Base-by-base conservation (phyloP, 1,140 invertebrate species). In the Galleria mellonella region DNA sequence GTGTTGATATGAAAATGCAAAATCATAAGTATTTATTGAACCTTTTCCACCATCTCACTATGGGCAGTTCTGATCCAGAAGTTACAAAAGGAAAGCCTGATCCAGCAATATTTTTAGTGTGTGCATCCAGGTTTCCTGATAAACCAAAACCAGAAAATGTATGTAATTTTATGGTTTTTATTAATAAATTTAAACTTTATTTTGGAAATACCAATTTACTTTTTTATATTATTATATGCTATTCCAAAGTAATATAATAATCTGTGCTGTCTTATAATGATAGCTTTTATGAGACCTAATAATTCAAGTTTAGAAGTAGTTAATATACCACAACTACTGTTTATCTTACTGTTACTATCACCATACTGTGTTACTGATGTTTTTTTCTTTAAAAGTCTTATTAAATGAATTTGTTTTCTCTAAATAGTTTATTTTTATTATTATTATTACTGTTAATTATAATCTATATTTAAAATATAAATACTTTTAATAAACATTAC, bases 61-160 rank as follows among this genome's bases (percentile, higher is more conserved):
- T 89, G 43, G 92, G 90, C 9, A 89, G 90, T 9, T 89, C 89
- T 30, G 93, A 96, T 73, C 89, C 92, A 7, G 92, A 94, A 59
- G 91, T 95, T 0, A 91, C 89, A 46, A 84, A 88, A 47, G 93
- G 94, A 11, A 96, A 96, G 87, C 94, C 94, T 10, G 88, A 88
- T 29, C 94, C 94, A 0, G 92, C 94, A 61, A 92, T 93, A 56
- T 96, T 94, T 75, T 72, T 93, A 12, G 87, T 94, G 7, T 91
- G 91, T 62, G 92, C 93, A 4, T 86, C 86, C 32, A 79, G 92
- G 41, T 96, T 96, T 74, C 61, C 85, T 23, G 86, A 89, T 49
- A 87, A 84, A 50, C 90, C 91, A 6, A 57, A 78, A 30, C 86
- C 89, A 28, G 81, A 87, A 66, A 62, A 89, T 58, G 89, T 89